Percentiles rank a stretch among this genome's conserved stretches.
These are phyloP conservation scores for Enteromius unitaeniatus DNA, from an alignment of 2,797 vertebrate genomes.

Conservation along the genomic window DNA sequence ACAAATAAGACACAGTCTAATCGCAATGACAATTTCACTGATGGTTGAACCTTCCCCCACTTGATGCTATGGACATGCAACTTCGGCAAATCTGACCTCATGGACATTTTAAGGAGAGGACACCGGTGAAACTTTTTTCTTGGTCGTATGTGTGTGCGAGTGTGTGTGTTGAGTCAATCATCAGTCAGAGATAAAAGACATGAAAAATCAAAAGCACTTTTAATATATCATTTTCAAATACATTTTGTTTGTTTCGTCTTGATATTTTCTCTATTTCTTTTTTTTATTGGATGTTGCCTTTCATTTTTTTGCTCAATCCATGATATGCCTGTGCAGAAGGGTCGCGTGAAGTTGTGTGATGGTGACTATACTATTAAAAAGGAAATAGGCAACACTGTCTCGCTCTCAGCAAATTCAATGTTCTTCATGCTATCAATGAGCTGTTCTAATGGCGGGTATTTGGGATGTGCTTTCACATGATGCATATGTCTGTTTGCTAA, in stretches of 20 bases:
- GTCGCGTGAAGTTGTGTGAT: conserved; percentile 86
- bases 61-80: conserved; percentile 83
- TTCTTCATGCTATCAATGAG: conserved; percentile 48
- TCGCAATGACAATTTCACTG: conserved; percentile 89
- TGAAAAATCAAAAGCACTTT: conserved; percentile 87
- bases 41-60: conserved; percentile 82
- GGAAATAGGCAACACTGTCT: conserved; percentile 84
- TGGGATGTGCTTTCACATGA: conserved; percentile 13
- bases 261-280: conserved; percentile 68
- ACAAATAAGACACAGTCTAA: conserved; percentile 90
- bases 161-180: conserved; percentile 80
- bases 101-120: conserved; percentile 84
- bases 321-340: conserved; percentile 84
- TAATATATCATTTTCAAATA: conserved; percentile 89
- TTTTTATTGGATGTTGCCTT: conserved; percentile 84
- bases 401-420: conserved; percentile 79
- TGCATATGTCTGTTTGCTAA: conserved; percentile 5
- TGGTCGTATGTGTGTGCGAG: conserved; percentile 72
- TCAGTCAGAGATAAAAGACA: conserved; percentile 83
- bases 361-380: conserved; percentile 87
- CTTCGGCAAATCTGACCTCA: conserved; percentile 82
- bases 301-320: conserved; percentile 86
- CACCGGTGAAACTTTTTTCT: conserved; percentile 75
- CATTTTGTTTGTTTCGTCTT: conserved; percentile 87
- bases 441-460: conserved; percentile 3